Percentiles rank a stretch among this genome's conserved stretches.
These are phyloP conservation scores for Cheilosia impressa DNA, from an alignment of 2,888 invertebrate genomes.

Conservation along the genomic window DNA sequence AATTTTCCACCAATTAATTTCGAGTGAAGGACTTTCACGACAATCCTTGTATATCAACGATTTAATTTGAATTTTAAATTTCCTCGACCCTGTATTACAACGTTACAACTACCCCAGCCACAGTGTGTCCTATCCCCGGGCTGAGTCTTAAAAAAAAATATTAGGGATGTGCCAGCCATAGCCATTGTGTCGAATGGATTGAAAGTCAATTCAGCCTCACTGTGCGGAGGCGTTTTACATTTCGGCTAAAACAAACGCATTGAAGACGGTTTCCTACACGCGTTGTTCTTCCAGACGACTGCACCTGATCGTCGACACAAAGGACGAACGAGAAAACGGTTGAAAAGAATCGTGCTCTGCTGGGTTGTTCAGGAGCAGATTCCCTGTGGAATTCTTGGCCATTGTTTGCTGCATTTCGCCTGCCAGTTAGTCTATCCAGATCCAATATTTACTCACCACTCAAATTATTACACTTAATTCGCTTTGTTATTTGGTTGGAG, in stretches of 20 bases:
- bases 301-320: conserved; percentile 34
- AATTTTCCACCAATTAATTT: conserved; percentile 72
- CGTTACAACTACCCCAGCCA: conserved; percentile 6
- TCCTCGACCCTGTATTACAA: conserved; percentile 36
- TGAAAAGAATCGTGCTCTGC: conserved; percentile 40
- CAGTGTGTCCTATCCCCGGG: conserved; percentile 3
- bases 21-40: conserved; percentile 50
- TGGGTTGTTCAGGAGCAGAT: conserved; percentile 10
- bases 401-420: conserved; percentile 48
- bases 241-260: conserved; percentile 49
- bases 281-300: conserved; percentile 59
- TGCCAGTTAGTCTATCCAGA: conserved; percentile 40
- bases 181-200: conserved; percentile 54
- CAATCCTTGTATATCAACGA: conserved; percentile 61
- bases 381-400: conserved; percentile 40
- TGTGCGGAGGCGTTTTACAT: conserved; percentile 23
- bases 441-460: conserved; percentile 66
- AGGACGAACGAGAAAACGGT: conserved; percentile 25
- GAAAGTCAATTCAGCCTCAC: conserved; percentile 48
- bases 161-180: conserved; percentile 13
- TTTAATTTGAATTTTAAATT: conserved; percentile 69
- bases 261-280: conserved; percentile 32
- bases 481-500: conserved; percentile 40
- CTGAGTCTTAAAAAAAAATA: conserved; percentile 9
- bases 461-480: conserved; percentile 72